Evolutionary conservation across 1,140 invertebrate species (phyloP).

Genomic region (Phymorhynchus buccinoides): DNA sequence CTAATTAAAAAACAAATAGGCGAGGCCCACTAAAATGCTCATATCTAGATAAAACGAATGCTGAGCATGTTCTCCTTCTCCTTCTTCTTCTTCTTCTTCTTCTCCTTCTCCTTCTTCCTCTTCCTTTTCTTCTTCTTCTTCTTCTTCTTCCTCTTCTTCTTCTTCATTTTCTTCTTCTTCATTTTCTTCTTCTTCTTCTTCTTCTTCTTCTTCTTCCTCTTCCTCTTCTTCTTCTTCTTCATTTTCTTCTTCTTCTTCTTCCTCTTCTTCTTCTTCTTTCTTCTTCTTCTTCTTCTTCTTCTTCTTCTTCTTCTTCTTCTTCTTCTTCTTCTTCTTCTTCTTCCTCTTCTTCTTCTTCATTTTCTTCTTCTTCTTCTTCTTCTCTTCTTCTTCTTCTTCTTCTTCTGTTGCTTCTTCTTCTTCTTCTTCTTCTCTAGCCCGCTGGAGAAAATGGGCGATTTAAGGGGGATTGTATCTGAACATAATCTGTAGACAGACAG

Average conservation of each 20-base stretch:
- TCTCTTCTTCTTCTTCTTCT: background rate
- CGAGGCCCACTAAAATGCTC: no score
- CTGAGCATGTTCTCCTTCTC: background rate
- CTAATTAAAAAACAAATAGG: no score
- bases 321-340: constrained; percentile 36
- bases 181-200: background rate
- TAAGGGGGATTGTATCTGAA: no score
- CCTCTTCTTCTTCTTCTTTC: background rate
- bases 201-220: background rate
- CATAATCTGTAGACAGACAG: no score
- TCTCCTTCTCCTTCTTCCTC: background rate
- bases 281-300: constrained; percentile 21
- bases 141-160: background rate
- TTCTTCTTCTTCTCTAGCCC: constrained; percentile 13
- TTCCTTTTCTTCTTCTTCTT: background rate
- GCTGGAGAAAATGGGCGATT: no score
- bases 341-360: constrained; percentile 7
- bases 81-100: background rate
- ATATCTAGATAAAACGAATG: no score
- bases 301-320: constrained; percentile 38
- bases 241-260: background rate
- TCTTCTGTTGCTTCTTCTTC: constrained; percentile 18
- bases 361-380: background rate
- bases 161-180: background rate
- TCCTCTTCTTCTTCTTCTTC: background rate